Evolutionary conservation across 2,113 vertebrate species (phyloP).

Genomic region (Tenrec ecaudatus): DNA sequence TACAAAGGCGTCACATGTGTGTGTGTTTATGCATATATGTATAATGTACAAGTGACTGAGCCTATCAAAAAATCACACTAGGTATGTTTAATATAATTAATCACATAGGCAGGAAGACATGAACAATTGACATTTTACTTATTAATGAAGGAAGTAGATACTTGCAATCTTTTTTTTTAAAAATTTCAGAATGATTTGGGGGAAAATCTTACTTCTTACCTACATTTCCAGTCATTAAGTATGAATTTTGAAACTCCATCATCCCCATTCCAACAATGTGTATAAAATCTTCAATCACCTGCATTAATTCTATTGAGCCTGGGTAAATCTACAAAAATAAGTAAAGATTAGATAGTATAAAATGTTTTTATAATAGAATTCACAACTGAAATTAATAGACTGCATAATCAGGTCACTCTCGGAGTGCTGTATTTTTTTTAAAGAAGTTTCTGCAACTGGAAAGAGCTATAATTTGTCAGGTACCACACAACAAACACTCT

Average conservation of each 20-base stretch:
- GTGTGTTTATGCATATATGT: neutral
- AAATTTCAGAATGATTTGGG: slow-evolving; percentile 78
- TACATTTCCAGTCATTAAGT: slow-evolving; percentile 99
- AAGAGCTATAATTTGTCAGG: neutral
- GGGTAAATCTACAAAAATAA: slow-evolving; percentile 94
- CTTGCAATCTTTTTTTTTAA: slow-evolving; percentile 79
- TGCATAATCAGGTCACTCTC: neutral
- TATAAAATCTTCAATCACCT: slow-evolving; percentile 99
- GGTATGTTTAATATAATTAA: neutral
- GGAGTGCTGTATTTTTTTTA: neutral
- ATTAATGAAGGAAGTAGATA: slow-evolving; percentile 63
- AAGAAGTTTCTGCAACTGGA: slow-evolving; percentile 17
- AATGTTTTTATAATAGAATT: slow-evolving; percentile 3
- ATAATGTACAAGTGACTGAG: neutral
- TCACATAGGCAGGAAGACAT: slow-evolving; percentile 23
- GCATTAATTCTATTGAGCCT: slow-evolving; percentile 98
- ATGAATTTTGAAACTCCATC: slow-evolving; percentile 99
- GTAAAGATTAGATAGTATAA: slow-evolving; percentile 68
- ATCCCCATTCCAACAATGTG: slow-evolving; percentile 99
- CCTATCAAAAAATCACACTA: neutral
- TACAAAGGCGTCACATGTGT: neutral
- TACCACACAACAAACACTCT: slow-evolving; percentile 12
- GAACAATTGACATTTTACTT: neutral
- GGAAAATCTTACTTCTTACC: slow-evolving; percentile 92
- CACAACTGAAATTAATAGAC: neutral